Percentiles rank a stretch among this genome's conserved stretches.
Evolutionary conservation across 2,797 vertebrate genomes (phyloP).

Genomic region (Poeciliopsis infans): DNA sequence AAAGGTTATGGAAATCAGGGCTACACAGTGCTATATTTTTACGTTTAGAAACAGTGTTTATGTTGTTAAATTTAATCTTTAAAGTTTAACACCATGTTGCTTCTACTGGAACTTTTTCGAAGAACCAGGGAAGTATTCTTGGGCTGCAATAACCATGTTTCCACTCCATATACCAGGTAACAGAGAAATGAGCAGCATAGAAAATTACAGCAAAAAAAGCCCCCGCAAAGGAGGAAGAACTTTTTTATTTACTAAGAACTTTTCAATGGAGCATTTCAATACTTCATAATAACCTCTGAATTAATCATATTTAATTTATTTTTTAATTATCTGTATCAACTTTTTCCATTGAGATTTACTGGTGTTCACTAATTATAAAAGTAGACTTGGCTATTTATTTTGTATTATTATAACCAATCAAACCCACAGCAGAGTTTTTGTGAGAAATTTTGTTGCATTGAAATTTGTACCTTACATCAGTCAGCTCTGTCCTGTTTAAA

Average conservation of each 20-base stretch:
- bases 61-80: neutral
- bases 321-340: neutral
- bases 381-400: constrained; percentile 22
- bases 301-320: neutral
- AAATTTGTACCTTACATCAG: constrained; percentile 36
- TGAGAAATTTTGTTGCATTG: constrained; percentile 53
- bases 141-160: neutral
- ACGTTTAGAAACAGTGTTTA: neutral
- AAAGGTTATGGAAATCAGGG: neutral
- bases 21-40: neutral
- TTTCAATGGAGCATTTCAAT: neutral
- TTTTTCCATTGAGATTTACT: neutral
- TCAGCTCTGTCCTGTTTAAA: constrained; percentile 26
- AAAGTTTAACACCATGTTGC: neutral
- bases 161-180: neutral
- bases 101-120: neutral
- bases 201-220: neutral
- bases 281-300: too few species aligned
- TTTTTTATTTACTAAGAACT: neutral
- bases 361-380: neutral
- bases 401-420: constrained; percentile 61
- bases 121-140: neutral
- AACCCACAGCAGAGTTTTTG: constrained; percentile 52
- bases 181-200: neutral
- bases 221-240: neutral